Conservation (phyloP, 2,113 vertebrate species). For the Australoheros scitulus region DNA sequence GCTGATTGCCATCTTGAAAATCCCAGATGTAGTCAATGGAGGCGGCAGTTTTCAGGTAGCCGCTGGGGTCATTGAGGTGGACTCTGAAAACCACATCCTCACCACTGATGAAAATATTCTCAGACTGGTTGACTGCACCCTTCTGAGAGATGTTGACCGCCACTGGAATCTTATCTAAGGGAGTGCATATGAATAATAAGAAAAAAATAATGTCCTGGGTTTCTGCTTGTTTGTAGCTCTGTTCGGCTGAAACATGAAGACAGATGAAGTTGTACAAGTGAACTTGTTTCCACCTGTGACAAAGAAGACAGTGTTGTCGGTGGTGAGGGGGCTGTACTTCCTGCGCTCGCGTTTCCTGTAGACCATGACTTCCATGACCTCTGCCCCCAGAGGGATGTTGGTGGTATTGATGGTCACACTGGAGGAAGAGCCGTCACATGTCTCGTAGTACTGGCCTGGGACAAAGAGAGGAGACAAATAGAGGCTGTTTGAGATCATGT, state of each 20-base stretch:
- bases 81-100: conserved; percentile 86
- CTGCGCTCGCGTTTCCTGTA: conserved; percentile 83
- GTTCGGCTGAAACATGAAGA: background rate
- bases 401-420: conserved; percentile 87
- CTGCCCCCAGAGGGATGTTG: conserved; percentile 85
- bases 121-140: conserved; percentile 83
- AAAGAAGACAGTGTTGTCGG: conserved; percentile 79
- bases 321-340: conserved; percentile 80
- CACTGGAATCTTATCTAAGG: conserved; percentile 89
- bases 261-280: background rate
- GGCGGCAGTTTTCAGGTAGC: conserved; percentile 86
- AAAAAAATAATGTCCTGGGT: background rate
- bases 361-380: conserved; percentile 87
- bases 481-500: background rate
- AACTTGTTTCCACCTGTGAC: conserved; percentile 84
- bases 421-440: conserved; percentile 81
- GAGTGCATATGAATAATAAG: background rate
- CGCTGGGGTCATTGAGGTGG: conserved; percentile 89
- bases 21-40: conserved; percentile 89
- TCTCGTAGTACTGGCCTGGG: conserved; percentile 90
- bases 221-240: background rate
- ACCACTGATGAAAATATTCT: conserved; percentile 86
- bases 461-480: background rate
- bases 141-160: conserved; percentile 89
- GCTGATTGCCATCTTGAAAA: conserved; percentile 88